Percentiles rank a stretch among this genome's conserved stretches.
These are phyloP conservation scores for Octodonta nipae DNA, from an alignment of 2,888 invertebrate species.

Conservation along the genomic window DNA sequence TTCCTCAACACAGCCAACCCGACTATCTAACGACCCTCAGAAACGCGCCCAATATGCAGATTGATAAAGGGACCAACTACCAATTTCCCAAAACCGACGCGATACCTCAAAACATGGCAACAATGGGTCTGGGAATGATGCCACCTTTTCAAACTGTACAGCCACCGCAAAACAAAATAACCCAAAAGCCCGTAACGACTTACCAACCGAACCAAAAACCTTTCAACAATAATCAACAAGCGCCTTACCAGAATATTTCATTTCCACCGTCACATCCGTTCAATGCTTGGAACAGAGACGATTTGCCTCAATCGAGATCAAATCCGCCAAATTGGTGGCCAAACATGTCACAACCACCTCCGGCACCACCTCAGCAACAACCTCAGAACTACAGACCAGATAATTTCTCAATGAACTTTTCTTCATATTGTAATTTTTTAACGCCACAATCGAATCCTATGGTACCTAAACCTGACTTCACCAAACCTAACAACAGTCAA, in stretches of 20 bases:
- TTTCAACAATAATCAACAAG: slow-evolving; percentile 3
- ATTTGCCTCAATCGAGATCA: slow-evolving; percentile 9
- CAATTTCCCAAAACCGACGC: slow-evolving; percentile 15
- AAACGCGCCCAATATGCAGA: slow-evolving; percentile 20
- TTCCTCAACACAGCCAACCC: slow-evolving; percentile 10
- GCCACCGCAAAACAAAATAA: slow-evolving; percentile 6
- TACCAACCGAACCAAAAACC: slow-evolving; percentile 2
- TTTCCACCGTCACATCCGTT: slow-evolving; percentile 16
- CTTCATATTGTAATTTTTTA: slow-evolving; percentile 9
- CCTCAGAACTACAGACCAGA: slow-evolving; percentile 7
- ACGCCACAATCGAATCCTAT: background rate
- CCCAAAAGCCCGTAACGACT: slow-evolving; percentile 7
- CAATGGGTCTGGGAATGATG: slow-evolving; percentile 11
- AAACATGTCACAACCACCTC: slow-evolving; percentile 7
- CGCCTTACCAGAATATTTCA: slow-evolving; percentile 14
- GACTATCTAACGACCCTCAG: slow-evolving; percentile 23
- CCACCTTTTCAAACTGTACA: slow-evolving; percentile 12
- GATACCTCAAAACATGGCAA: slow-evolving; percentile 6
- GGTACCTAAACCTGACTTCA: too few relatives aligned
- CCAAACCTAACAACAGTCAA: slow-evolving; percentile 1
- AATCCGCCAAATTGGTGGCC: slow-evolving; percentile 16
- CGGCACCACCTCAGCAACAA: slow-evolving; percentile 8
- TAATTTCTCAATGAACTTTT: slow-evolving; percentile 7
- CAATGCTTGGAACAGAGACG: slow-evolving; percentile 16
- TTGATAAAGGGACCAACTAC: slow-evolving; percentile 12